Conservation (phyloP, 2,888 invertebrate species). For the Tenthredo livida region DNA sequence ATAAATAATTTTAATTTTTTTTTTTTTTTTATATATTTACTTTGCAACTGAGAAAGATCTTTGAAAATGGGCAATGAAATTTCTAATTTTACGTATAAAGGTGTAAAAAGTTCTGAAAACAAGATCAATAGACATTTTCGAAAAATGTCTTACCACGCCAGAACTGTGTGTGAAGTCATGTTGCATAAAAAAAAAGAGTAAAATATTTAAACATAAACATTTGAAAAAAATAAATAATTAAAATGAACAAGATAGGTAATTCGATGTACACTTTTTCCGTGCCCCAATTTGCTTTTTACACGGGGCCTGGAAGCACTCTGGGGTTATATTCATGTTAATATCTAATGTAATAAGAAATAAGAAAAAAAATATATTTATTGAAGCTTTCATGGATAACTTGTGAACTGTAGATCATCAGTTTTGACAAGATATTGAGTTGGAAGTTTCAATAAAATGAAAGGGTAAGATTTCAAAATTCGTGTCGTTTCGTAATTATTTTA, state of each 20-base stretch:
- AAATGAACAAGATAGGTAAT: constrained; percentile 68
- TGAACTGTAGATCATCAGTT: constrained; percentile 49
- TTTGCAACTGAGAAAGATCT: constrained; percentile 17
- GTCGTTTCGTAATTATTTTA: constrained; percentile 62
- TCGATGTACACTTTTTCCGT: constrained; percentile 68
- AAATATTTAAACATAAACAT: constrained; percentile 46
- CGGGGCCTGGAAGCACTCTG: constrained; percentile 73
- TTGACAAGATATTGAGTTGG: constrained; percentile 60
- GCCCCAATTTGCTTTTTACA: constrained; percentile 72
- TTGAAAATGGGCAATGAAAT: neutral
- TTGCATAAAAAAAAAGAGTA: constrained; percentile 23
- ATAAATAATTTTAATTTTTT: constrained; percentile 33
- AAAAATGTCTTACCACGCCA: neutral
- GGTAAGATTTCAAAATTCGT: constrained; percentile 70
- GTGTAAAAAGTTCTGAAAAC: neutral
- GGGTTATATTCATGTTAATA: constrained; percentile 73
- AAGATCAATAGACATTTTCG: neutral
- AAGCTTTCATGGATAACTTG: constrained; percentile 52
- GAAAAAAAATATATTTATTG: constrained; percentile 38
- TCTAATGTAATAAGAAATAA: constrained; percentile 59
- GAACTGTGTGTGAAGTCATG: neutral
- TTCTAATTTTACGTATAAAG: neutral
- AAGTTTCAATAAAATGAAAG: constrained; percentile 64
- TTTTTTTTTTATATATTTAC: constrained; percentile 30
- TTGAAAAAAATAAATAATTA: constrained; percentile 20